Evolutionary conservation across 2,113 vertebrate species (phyloP), one percentile per base, ranked within the genome.

Genomic region (Pseudois nayaur): DNA sequence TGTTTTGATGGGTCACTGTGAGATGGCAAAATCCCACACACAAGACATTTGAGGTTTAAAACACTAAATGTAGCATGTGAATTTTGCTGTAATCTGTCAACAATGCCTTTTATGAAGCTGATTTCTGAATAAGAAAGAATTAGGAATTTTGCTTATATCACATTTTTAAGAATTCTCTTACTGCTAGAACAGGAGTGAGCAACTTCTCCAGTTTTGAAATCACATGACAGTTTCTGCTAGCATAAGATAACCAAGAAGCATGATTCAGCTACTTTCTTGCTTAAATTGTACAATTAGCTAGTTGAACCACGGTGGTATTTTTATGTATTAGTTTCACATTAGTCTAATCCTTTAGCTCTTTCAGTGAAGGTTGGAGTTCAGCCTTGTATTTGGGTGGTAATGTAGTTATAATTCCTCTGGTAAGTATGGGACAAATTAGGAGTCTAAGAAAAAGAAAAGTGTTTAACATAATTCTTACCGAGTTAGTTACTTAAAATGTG

Each of bases 201-300:
- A 76, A 16, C 67, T 81, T 89, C 60, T 95, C 45, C 27, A 33
- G 1, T 62, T 92, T 40, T 92, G 78, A 8, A 52, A 79, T 97
- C 97, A 97, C 0, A 0, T 91, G 97, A 48, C 78, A 71, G 3
- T 14, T 23, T 84, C 78, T 97, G 98, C 40, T n/a, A 45, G n/a
- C 36, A 5, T n/a, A 57, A 93, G 95, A 93, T 98, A 96, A 95
- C 60, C 85, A 92, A 1, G 92, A 95, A 98, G 81, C 78, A 14
- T 98, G 99, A 99, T 3, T 99, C 98, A 98, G 97, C 98, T 27
- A 10, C 33, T 97, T 96, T 93, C 76, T 87, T 54, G 79, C 52
- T 67, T 94, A 36, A 45, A 36, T 43, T 45, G 9, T n/a, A 1
- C 27, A 89, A 43, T 89, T 79, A 88, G 60, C 94, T 97, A 54